Base-by-base conservation (phyloP, 2,797 vertebrate genomes). In the Oreochromis mossambicus region DNA sequence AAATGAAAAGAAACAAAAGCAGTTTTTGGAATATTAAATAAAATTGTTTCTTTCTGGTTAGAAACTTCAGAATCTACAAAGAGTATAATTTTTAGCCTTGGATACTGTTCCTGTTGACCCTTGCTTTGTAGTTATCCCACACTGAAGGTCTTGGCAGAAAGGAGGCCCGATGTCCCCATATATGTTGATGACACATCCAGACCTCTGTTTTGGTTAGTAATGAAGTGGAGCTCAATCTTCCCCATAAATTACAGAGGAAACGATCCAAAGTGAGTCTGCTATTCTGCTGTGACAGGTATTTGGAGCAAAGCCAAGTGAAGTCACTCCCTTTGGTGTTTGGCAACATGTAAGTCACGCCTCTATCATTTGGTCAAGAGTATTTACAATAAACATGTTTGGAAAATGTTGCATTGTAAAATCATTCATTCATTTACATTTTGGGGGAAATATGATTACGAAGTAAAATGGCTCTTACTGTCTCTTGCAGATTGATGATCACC, bases 141-240 rank as follows among this genome's bases (percentile, higher is more conserved):
- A 1, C 90, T 97, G 77, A 94, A 88, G 79, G 89, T 86, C 10
- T 89, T 97, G 77, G 92, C 96, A 14, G 83, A 94, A n/a, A 94
- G 83, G 81, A 92, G 94, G 80, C 94, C 96, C 12, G 94, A 97
- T 70, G n/a, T 95, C 56, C 97, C 96, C 36, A 97, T 97, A 83
- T 97, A 96, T 51, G 97, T 97, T 9, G 97, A 97, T 3, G 93
- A 97, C 55, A 97, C 97, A 1, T 94, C 96, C 7, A 95, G 97
- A 48, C 96, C 97, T 1, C 96, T 97, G 4, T 97, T 97, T 83
- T 97, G 97, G 97, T 94, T 7, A 63, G 93, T 85, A 34, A 1
- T 12, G 5, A 36, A 3, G 5, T 7, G 3, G 2, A 56, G 21
- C 41, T 77, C 26, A 7, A 6, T 58, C 80, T 43, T 17, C 19